A percentile compares a stretch with the other conserved stretches of the same genome.
phyloP scores from a whole-genome alignment of 1,140 invertebrate genomes.

The Dufourea novaeangliae region DNA sequence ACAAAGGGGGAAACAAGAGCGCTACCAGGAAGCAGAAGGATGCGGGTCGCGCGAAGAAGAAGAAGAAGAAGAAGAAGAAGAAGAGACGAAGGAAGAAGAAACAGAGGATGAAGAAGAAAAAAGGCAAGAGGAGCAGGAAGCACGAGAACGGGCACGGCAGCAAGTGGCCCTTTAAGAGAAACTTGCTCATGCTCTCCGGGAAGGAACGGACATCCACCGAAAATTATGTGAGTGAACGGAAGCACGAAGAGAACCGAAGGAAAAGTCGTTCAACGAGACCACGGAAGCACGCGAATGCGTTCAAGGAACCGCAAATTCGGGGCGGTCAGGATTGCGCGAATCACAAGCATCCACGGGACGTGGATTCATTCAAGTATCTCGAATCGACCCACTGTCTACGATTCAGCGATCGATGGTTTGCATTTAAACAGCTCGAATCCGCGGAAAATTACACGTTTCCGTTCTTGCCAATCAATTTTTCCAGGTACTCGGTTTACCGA shows the following conservation, averaged over 20 bases:
- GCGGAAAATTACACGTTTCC: neutral
- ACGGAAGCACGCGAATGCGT: slow-evolving; percentile 8
- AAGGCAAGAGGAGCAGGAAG: slow-evolving; percentile 44
- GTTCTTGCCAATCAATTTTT: neutral
- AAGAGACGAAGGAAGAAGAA: slow-evolving; percentile 34
- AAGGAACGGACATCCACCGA: neutral
- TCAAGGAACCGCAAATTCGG: slow-evolving; percentile 71
- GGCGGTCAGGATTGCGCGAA: slow-evolving; percentile 81
- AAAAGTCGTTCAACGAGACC: neutral
- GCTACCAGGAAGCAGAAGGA: slow-evolving; percentile 26
- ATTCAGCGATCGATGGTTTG: slow-evolving; percentile 81
- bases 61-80: slow-evolving; percentile 40
- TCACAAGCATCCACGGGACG: slow-evolving; percentile 71
- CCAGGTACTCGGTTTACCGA: slow-evolving; percentile 77
- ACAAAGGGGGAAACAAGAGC: neutral
- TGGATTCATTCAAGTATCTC: slow-evolving; percentile 76
- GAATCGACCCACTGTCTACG: slow-evolving; percentile 82
- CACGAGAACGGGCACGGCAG: slow-evolving; percentile 25
- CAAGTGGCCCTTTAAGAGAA: slow-evolving; percentile 49
- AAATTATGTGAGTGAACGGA: neutral
- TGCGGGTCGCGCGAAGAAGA: slow-evolving; percentile 9
- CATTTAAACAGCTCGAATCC: neutral
- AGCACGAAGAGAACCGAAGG: neutral
- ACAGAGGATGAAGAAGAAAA: slow-evolving; percentile 46
- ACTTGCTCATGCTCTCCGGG: slow-evolving; percentile 50